phyloP scores from a whole-genome alignment of 2,888 invertebrate species.

The Lymantria monacha region DNA sequence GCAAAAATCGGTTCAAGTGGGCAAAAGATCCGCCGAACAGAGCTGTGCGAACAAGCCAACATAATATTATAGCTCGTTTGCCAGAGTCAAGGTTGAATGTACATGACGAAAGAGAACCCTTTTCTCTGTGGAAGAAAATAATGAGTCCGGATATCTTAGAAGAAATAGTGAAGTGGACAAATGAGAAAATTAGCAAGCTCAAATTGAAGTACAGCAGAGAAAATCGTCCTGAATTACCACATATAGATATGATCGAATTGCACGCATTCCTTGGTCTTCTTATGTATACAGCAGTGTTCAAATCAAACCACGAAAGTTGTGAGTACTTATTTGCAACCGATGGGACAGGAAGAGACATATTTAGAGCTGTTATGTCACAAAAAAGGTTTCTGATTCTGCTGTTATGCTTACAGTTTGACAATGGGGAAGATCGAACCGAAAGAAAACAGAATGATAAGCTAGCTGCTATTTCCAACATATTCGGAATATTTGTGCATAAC shows the following conservation, averaged over 20 bases:
- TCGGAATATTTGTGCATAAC: conserved; percentile 21
- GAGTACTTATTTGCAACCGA: conserved; percentile 16
- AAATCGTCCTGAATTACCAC: conserved; percentile 8
- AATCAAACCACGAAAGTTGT: conserved; percentile 8
- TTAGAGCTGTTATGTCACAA: conserved; percentile 22
- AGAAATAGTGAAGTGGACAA: conserved; percentile 2
- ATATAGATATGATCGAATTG: conserved; percentile 13
- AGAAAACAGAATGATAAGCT: conserved; percentile 14
- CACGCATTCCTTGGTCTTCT: conserved; percentile 14
- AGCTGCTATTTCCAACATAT: conserved; percentile 18
- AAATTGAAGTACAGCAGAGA: conserved; percentile 1
- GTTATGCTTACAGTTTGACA: conserved; percentile 24
- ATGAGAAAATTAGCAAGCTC: conserved; percentile 4
- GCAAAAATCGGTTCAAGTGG: conserved; percentile 15
- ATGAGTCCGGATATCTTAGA: conserved; percentile 2
- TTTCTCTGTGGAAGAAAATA: conserved; percentile 5
- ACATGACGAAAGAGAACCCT: conserved; percentile 7
- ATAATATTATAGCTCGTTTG: conserved; percentile 12
- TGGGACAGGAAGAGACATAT: conserved; percentile 21
- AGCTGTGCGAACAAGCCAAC: conserved; percentile 13
- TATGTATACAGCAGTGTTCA: conserved; percentile 11
- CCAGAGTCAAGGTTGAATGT: conserved; percentile 5
- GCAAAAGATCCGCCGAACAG: conserved; percentile 5
- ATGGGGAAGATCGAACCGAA: conserved; percentile 13
- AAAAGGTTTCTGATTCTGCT: conserved; percentile 22